Percentiles rank a stretch among this genome's conserved stretches.
phyloP scores from a whole-genome alignment of 2,888 invertebrate genomes.

The Chamaedrilus cognettii region DNA sequence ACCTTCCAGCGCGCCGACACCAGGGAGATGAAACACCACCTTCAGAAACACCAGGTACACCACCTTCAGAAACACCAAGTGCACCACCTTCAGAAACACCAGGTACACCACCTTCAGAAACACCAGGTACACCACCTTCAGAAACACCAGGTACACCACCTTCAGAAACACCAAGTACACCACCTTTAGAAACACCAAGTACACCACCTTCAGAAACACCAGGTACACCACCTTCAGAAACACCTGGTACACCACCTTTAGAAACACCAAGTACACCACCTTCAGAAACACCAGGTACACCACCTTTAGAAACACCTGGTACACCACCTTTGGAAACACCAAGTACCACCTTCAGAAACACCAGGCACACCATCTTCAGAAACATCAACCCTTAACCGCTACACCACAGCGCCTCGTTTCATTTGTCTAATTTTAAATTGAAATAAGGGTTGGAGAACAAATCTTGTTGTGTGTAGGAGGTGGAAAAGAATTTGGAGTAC shows the following conservation, averaged over 20 bases:
- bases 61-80: background rate
- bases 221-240: background rate
- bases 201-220: background rate
- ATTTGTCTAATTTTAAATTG: no score
- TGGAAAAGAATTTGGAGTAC: no score
- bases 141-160: background rate
- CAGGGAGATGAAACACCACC: constrained; percentile 26
- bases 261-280: background rate
- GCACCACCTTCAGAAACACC: background rate
- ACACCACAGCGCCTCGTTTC: no score
- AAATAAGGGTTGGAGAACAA: no score
- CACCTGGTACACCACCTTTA: background rate
- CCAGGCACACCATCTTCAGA: background rate
- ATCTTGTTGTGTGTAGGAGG: no score
- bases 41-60: constrained; percentile 23
- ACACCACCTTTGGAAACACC: background rate
- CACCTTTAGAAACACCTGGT: background rate
- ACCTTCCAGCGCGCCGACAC: constrained; percentile 40
- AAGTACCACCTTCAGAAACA: background rate
- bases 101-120: background rate
- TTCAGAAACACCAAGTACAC: background rate
- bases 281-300: background rate
- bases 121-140: background rate
- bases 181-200: background rate
- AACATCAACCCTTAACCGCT: no score